Base-by-base conservation (phyloP, 1,140 invertebrate genomes). In the Rhynchophorus ferrugineus region DNA sequence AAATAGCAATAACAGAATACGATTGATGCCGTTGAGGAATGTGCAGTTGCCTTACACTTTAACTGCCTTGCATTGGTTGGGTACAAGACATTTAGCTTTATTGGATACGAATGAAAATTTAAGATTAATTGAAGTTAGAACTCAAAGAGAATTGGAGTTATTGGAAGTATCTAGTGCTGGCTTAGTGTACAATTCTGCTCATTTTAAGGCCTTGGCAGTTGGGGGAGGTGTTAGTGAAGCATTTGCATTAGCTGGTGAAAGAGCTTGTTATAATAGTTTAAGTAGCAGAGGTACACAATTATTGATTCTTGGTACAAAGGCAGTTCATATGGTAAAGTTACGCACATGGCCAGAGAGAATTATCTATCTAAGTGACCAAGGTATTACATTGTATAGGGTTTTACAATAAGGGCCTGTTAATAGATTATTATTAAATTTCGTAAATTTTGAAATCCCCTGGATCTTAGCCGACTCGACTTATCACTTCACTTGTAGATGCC, bases 221-320 rank as follows among this genome's bases (percentile, higher is more conserved):
- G 81, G 81, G 1, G 81, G 81, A 1, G 77, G 79, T 51, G 81
- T 83, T 1, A 82, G 80, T 1, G 71, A 72, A 34, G 77, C 76
- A 2, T 75, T 79, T 69, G 72, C 75, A 22, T 63, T 71, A 33
- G 76, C 76, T 5, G 91, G 90, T 0, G 87, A 91, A 68, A 77
- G 83, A 61, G 90, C 91, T 5, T 94, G 90, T 64, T 94, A 93
- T 61, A 93, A 95, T 60, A 93, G 93, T 13, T 78, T 94, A 14
- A 81, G 88, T 47, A 85, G 83, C 44, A 80, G 84, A 55, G 85
- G 85, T 33, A 86, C 84, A 41, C 87, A 93, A 59, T 68, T 97
- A 8, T 78, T 94, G 45, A 62, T 97, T 1, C 72, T 98, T 18
- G 94, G 94, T 1, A 85, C 85, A 0, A 83, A 84, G 61, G 83